phyloP scores from a whole-genome alignment of 53 echinoderm and acorn worm species.

The Echinarachnius parma region DNA sequence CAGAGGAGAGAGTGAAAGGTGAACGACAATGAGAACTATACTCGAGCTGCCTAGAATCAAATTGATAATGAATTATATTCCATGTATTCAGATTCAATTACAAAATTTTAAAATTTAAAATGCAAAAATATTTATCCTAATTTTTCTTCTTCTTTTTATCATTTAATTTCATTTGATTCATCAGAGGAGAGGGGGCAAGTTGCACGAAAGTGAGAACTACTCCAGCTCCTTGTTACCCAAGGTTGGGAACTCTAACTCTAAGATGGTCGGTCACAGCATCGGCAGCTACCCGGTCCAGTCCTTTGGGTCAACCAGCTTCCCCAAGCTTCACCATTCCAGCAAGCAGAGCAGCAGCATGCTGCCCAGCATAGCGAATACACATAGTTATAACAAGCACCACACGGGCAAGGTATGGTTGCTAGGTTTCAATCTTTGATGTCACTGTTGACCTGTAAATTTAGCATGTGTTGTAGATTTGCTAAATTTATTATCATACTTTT shows the following conservation, averaged over 20 bases:
- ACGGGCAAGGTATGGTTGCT: slow-evolving; percentile 37
- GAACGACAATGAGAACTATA: too few species aligned
- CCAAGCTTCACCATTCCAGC: slow-evolving; percentile 73
- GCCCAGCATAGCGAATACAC: slow-evolving; percentile 93
- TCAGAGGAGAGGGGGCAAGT: slow-evolving; percentile 70
- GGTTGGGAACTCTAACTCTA: slow-evolving; percentile 58
- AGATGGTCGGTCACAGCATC: slow-evolving; percentile 60
- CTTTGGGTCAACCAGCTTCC: slow-evolving; percentile 69
- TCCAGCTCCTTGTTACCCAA: slow-evolving; percentile 73
- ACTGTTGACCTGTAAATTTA: too few species aligned
- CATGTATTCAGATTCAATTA: too few species aligned
- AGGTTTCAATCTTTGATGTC: too few species aligned
- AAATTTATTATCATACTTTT: too few species aligned
- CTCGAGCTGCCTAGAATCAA: too few species aligned
- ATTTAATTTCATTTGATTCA: slow-evolving; percentile 16
- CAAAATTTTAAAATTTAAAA: too few species aligned
- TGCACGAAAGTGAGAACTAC: slow-evolving; percentile 69
- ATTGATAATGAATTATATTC: too few species aligned
- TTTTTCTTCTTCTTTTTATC: not conserved
- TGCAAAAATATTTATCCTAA: not conserved
- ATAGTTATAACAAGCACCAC: slow-evolving; percentile 88
- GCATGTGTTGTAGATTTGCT: too few species aligned
- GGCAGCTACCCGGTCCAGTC: slow-evolving; percentile 67
- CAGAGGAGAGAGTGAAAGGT: not conserved
- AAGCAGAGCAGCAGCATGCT: slow-evolving; percentile 71